These are phyloP conservation scores for Eupeodes corollae DNA, from an alignment of 1,140 invertebrate genomes.

Conservation along the genomic window DNA sequence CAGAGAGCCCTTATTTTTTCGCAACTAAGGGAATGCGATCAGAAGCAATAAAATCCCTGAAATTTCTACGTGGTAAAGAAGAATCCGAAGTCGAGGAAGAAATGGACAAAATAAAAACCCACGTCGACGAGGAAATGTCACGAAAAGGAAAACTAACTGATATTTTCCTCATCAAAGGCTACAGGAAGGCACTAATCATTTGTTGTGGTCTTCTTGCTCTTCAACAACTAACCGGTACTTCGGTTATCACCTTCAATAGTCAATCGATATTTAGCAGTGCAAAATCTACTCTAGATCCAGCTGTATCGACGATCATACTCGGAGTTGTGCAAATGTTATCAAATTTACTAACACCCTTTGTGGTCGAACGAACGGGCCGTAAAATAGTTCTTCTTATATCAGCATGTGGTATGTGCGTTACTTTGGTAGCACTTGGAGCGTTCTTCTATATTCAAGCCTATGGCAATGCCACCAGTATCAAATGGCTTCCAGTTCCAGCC, in stretches of 20 bases:
- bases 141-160: slow-evolving; percentile 44
- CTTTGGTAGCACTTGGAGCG: slow-evolving; percentile 45
- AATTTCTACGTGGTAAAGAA: slow-evolving; percentile 52
- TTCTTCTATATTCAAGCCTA: slow-evolving; percentile 47
- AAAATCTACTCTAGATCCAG: slow-evolving; percentile 45
- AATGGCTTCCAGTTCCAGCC: slow-evolving; percentile 52
- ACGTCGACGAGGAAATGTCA: slow-evolving; percentile 43
- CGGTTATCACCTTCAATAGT: slow-evolving; percentile 73
- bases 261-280: slow-evolving; percentile 56
- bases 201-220: slow-evolving; percentile 58
- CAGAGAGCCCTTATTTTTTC: slow-evolving; percentile 69
- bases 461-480: slow-evolving; percentile 39
- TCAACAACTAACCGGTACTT: slow-evolving; percentile 73
- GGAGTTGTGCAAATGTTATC: slow-evolving; percentile 55
- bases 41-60: slow-evolving; percentile 51
- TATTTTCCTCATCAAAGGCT: slow-evolving; percentile 43
- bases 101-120: slow-evolving; percentile 42
- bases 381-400: slow-evolving; percentile 59
- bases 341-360: slow-evolving; percentile 52
- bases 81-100: slow-evolving; percentile 48
- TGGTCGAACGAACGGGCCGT: slow-evolving; percentile 68
- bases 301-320: slow-evolving; percentile 63
- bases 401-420: slow-evolving; percentile 49
- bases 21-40: slow-evolving; percentile 45
- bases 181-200: slow-evolving; percentile 55